These are phyloP conservation scores for Zalophus californianus DNA, from an alignment of 2,797 vertebrate genomes.

Conservation along the genomic window DNA sequence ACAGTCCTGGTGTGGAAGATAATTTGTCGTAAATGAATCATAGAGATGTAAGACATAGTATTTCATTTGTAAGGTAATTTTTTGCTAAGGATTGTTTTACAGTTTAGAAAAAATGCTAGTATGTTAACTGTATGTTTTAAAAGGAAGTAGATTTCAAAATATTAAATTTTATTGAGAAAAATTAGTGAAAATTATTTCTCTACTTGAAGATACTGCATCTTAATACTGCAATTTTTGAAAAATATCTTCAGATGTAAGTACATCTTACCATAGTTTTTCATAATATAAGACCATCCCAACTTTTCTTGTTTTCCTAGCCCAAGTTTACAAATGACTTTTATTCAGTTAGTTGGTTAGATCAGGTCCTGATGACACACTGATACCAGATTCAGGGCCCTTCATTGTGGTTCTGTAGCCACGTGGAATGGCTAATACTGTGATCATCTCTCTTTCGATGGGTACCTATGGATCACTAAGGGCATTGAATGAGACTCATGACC, in stretches of 20 bases:
- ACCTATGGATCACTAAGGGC: background rate
- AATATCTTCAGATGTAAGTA: background rate
- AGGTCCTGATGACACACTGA: background rate
- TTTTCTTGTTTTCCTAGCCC: constrained; percentile 19
- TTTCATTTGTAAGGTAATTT: background rate
- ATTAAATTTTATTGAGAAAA: background rate
- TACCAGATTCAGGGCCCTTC: background rate
- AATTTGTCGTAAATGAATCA: background rate
- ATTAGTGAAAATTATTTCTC: constrained; percentile 18
- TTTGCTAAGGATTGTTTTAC: constrained; percentile 25
- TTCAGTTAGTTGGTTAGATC: background rate
- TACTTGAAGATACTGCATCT: background rate
- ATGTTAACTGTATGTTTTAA: background rate
- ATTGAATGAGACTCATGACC: background rate
- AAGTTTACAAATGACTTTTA: background rate
- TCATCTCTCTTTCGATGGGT: background rate
- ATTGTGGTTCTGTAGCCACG: background rate
- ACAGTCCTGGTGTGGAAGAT: background rate
- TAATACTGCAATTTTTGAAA: background rate
- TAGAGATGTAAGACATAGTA: background rate
- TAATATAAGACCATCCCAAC: background rate
- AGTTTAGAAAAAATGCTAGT: constrained; percentile 20
- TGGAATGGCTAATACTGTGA: background rate
- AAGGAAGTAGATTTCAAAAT: constrained; percentile 21
- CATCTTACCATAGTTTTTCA: background rate